phyloP scores from a whole-genome alignment of 2,888 invertebrate species.

The Pherbina coryleti region DNA sequence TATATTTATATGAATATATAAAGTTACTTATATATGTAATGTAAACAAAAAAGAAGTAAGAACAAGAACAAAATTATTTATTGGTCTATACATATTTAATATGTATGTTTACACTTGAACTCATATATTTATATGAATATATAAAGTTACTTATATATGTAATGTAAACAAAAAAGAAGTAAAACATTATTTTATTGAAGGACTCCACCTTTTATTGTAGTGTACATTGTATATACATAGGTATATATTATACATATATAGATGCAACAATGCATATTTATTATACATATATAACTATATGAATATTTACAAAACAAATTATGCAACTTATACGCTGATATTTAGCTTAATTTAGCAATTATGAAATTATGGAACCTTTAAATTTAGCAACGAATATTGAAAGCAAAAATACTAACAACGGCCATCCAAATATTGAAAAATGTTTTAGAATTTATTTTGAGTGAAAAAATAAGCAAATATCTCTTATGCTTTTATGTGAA shows the following conservation, averaged over 20 bases:
- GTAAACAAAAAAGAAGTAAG: not conserved
- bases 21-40: not conserved
- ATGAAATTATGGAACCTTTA: not conserved
- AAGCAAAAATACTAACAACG: not conserved
- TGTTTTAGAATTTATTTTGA: too few relatives aligned
- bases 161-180: not conserved
- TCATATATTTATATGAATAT: not conserved
- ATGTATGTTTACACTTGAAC: not conserved
- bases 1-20: not conserved
- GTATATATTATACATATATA: too few relatives aligned
- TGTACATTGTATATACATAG: not conserved
- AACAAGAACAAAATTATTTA: conserved; percentile 9
- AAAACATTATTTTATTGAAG: not conserved
- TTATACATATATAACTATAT: not conserved
- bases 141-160: not conserved
- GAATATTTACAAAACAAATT: not conserved
- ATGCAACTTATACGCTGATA: not conserved
- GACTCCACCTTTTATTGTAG: not conserved
- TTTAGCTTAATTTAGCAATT: not conserved
- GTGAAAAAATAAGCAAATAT: too few relatives aligned
- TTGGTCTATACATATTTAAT: conserved; percentile 5
- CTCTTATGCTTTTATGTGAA: too few relatives aligned
- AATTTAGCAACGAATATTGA: conserved; percentile 15
- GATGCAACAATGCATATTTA: not conserved
- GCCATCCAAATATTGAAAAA: too few relatives aligned